Conservation (phyloP, 1,140 invertebrate genomes). For the Wasmannia auropunctata region DNA sequence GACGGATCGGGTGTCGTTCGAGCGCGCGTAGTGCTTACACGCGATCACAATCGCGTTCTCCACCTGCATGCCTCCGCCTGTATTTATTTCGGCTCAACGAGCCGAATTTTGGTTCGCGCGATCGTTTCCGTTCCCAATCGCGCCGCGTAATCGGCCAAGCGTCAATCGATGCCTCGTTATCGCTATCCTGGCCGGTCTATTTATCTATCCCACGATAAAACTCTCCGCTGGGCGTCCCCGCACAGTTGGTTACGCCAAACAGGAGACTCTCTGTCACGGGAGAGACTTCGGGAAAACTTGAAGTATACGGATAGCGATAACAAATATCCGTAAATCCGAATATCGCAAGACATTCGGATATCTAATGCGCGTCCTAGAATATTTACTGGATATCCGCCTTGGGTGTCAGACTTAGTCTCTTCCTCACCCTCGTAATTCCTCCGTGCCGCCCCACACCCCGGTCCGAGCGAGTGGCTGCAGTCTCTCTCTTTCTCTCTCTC, state of each 20-base stretch:
- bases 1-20: neutral
- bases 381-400: slow-evolving; percentile 12
- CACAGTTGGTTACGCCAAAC: neutral
- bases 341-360: neutral
- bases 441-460: too few relatives aligned
- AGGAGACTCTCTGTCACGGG: neutral
- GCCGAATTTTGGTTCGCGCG: slow-evolving; percentile 1
- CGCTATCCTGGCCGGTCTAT: neutral
- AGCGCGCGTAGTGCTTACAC: neutral
- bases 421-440: neutral
- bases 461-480: neutral
- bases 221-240: neutral
- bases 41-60: neutral
- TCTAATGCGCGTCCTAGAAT: neutral
- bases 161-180: slow-evolving; percentile 17
- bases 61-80: too few relatives aligned
- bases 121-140: slow-evolving; percentile 35
- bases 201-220: slow-evolving; percentile 35
- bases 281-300: neutral
- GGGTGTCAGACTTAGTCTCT: neutral
- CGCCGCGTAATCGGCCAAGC: slow-evolving; percentile 23
- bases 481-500: too few relatives aligned
- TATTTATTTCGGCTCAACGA: neutral
- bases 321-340: slow-evolving; percentile 33
- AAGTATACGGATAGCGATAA: slow-evolving; percentile 6